phyloP scores from a whole-genome alignment of 2,797 vertebrate genomes.

The Xenops minutus region DNA sequence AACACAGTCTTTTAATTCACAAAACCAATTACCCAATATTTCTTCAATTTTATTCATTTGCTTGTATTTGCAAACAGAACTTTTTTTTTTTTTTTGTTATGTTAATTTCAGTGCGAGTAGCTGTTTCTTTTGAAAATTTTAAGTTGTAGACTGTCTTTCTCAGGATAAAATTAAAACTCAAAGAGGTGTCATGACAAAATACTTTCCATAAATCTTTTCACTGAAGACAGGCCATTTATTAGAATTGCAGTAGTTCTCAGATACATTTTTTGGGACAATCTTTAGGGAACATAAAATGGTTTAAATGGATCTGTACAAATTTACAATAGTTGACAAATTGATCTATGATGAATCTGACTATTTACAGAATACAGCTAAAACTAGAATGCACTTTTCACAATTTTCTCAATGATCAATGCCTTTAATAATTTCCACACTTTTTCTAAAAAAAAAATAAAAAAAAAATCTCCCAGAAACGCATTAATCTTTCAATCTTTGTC shows the following conservation, averaged over 20 bases:
- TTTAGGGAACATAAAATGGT: not conserved
- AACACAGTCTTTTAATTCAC: conserved; percentile 11
- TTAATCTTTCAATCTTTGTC: not conserved
- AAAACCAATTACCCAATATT: conserved; percentile 11
- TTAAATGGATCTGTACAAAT: not conserved
- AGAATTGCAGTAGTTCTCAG: not conserved
- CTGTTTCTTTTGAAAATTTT: not conserved
- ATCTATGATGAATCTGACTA: not conserved
- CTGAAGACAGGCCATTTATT: not conserved
- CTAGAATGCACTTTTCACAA: not conserved
- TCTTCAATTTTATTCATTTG: not conserved
- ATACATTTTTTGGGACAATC: not conserved
- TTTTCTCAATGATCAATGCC: not conserved
- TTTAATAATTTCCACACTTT: not conserved
- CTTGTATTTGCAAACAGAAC: not conserved
- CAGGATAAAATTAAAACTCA: not conserved
- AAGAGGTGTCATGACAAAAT: not conserved
- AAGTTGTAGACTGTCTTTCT: not conserved
- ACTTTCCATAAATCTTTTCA: not conserved
- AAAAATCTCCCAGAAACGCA: rapidly evolving
- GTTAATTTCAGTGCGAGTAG: not conserved
- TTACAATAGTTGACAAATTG: not conserved
- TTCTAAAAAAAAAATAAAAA: not conserved
- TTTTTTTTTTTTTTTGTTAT: conserved; percentile 13
- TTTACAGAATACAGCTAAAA: not conserved